These are phyloP conservation scores for Parazoanthus swiftii DNA, from an alignment of 92 coral and sea anemone genomes.

Conservation along the genomic window DNA sequence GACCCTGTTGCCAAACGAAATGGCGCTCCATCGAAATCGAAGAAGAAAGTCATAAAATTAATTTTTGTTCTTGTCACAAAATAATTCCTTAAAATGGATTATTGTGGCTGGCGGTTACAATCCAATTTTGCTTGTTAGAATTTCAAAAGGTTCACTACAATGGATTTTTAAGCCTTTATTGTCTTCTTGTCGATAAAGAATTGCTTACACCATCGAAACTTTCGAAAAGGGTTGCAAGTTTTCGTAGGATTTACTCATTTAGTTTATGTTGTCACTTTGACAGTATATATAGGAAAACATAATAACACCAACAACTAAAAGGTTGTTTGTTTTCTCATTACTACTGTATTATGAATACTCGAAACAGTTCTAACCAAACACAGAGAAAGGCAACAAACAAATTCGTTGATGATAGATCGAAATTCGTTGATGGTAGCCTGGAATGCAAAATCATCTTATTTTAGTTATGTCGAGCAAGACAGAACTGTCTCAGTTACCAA, in stretches of 20 bases:
- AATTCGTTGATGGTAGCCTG: background rate
- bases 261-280: background rate
- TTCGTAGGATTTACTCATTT: too few species aligned
- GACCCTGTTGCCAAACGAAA: background rate
- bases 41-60: conserved; percentile 10
- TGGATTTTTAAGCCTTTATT: background rate
- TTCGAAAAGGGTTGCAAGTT: background rate
- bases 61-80: conserved; percentile 7
- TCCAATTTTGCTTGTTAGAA: conserved; percentile 9
- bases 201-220: background rate
- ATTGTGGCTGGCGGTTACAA: conserved; percentile 1
- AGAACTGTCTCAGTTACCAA: background rate
- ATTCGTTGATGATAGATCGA: background rate
- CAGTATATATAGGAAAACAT: background rate
- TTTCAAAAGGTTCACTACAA: background rate
- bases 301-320: background rate
- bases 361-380: background rate
- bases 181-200: background rate
- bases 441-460: background rate
- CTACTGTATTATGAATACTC: background rate
- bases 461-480: background rate
- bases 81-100: conserved; percentile 11
- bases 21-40: background rate
- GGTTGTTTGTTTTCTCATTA: background rate
- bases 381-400: background rate